These are phyloP conservation scores for Hermaeophaga mercurialis DNA, from an alignment of 2,888 invertebrate species.

Conservation along the genomic window DNA sequence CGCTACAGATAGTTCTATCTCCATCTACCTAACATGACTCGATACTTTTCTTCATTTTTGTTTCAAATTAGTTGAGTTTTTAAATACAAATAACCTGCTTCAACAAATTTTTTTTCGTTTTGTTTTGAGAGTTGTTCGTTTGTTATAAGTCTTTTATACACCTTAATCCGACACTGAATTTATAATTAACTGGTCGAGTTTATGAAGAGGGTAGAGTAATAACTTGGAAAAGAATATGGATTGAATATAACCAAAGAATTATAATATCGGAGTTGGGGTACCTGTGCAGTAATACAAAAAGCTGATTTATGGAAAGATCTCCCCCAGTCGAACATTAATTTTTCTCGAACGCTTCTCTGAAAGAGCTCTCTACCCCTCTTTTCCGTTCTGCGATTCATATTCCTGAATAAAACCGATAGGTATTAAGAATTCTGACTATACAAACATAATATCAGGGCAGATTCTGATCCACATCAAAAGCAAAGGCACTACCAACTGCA, in stretches of 20 bases:
- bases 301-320: conserved; percentile 19
- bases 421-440: conserved; percentile 26
- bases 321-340: conserved; percentile 13
- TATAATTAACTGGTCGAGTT: conserved; percentile 6
- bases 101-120: too few species aligned
- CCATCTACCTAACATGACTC: too few species aligned
- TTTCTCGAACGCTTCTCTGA: conserved; percentile 6
- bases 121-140: too few species aligned
- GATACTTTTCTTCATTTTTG: too few species aligned
- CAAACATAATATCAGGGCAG: conserved; percentile 28
- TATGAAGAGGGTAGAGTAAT: conserved; percentile 2
- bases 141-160: background rate
- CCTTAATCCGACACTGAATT: conserved; percentile 2
- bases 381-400: conserved; percentile 16
- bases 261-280: conserved; percentile 17
- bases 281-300: conserved; percentile 19
- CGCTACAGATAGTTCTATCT: too few species aligned
- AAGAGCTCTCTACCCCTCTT: conserved; percentile 7
- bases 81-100: too few species aligned
- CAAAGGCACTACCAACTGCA: conserved; percentile 15
- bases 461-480: conserved; percentile 24
- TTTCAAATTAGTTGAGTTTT: too few species aligned
- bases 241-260: conserved; percentile 17
- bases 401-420: conserved; percentile 25
- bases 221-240: conserved; percentile 12